phyloP scores from a whole-genome alignment of 2,888 invertebrate genomes.

The Hyles lineata region DNA sequence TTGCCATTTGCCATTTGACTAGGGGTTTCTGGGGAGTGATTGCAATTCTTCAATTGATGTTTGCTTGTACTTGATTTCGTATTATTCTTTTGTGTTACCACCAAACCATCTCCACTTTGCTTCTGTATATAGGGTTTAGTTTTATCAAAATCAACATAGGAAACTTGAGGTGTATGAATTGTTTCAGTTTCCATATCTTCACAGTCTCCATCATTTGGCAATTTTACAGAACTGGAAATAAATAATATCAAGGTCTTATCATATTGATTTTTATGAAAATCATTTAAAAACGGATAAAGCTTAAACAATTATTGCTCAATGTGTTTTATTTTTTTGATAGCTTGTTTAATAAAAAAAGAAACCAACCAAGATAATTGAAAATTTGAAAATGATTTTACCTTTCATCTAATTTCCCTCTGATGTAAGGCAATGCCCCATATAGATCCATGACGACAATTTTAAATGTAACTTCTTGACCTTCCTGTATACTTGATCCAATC shows the following conservation, averaged over 20 bases:
- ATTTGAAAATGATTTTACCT: slow-evolving; percentile 56
- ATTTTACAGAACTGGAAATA: slow-evolving; percentile 58
- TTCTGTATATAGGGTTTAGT: slow-evolving; percentile 67
- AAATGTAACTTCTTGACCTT: slow-evolving; percentile 87
- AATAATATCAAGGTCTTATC: neutral
- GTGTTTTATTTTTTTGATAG: neutral
- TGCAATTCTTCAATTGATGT: slow-evolving; percentile 43
- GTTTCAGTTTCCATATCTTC: slow-evolving; percentile 52
- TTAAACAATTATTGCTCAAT: neutral
- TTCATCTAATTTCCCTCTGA: slow-evolving; percentile 85
- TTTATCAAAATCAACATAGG: slow-evolving; percentile 76
- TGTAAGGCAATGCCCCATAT: slow-evolving; percentile 86
- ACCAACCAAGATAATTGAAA: neutral
- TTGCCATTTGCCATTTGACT: slow-evolving; percentile 47
- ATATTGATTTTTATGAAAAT: neutral
- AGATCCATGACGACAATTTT: slow-evolving; percentile 85
- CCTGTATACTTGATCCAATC: slow-evolving; percentile 82
- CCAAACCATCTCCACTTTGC: slow-evolving; percentile 58
- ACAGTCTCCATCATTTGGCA: slow-evolving; percentile 64
- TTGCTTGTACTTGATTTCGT: slow-evolving; percentile 39
- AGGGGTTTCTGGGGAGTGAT: slow-evolving; percentile 35
- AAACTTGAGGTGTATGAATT: slow-evolving; percentile 58
- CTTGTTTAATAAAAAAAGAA: neutral
- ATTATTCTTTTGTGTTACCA: slow-evolving; percentile 48
- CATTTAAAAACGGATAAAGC: neutral